phyloP scores from a whole-genome alignment of 2,797 vertebrate genomes.

The Enteromius argenteus region DNA sequence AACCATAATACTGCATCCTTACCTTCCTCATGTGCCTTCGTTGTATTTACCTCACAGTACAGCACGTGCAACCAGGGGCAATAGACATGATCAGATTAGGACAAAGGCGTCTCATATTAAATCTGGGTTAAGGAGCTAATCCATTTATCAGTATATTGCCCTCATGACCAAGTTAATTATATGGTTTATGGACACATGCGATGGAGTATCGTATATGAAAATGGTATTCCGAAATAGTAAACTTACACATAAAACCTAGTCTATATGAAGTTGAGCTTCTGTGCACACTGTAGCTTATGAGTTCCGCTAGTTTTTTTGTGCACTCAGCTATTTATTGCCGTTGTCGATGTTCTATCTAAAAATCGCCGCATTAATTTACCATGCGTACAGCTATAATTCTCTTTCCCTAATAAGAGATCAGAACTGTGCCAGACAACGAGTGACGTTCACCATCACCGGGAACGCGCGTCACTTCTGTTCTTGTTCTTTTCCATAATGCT shows the following conservation, averaged over 20 bases:
- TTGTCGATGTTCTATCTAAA: slow-evolving; percentile 37
- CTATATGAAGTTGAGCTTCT: neutral
- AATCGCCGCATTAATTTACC: slow-evolving; percentile 31
- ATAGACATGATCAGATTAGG: slow-evolving; percentile 77
- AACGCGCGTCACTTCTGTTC: slow-evolving; percentile 52
- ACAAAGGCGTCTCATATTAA: slow-evolving; percentile 70
- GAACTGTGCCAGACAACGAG: slow-evolving; percentile 53
- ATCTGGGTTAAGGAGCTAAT: slow-evolving; percentile 75
- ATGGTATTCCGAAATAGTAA: neutral
- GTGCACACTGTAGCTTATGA: neutral
- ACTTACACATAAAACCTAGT: neutral
- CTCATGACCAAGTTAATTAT: neutral
- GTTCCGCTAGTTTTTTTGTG: slow-evolving; percentile 18
- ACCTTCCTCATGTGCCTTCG: neutral
- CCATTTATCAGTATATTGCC: slow-evolving; percentile 57
- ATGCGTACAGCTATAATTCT: slow-evolving; percentile 44
- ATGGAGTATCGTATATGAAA: neutral
- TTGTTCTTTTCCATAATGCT: slow-evolving; percentile 45
- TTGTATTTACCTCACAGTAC: neutral
- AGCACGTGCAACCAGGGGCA: slow-evolving; percentile 41
- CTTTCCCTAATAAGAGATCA: slow-evolving; percentile 53
- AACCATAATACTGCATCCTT: neutral
- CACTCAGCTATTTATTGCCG: slow-evolving; percentile 27
- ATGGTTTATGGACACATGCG: neutral
- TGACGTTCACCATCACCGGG: slow-evolving; percentile 50